A percentile compares a stretch with the other conserved stretches of the same genome.
Conservation (phyloP, 1,140 invertebrate genomes). For the Pseudomyrmex dendroicus region DNA sequence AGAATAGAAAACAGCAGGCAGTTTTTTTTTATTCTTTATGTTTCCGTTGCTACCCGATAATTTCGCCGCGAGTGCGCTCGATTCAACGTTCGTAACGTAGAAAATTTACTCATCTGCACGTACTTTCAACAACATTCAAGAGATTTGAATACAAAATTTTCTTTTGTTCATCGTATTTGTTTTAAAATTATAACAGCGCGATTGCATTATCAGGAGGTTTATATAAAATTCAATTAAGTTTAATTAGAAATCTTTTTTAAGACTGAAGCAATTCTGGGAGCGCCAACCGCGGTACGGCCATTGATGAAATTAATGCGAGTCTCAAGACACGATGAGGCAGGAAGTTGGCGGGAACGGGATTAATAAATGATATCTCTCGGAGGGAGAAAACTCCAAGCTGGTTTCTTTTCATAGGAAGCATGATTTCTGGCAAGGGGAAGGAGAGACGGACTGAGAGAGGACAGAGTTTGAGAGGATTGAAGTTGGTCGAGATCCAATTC, state of each 20-base stretch:
- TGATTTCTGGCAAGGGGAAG: conserved; percentile 62
- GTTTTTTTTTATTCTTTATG: conserved; percentile 35
- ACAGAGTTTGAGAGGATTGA: conserved; percentile 63
- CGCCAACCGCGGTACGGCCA: background rate
- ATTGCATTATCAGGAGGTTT: background rate
- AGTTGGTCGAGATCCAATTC: conserved; percentile 71
- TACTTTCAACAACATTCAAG: background rate
- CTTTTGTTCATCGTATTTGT: background rate
- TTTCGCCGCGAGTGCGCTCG: background rate
- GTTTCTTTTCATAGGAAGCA: conserved; percentile 68
- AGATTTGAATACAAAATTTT: conserved; percentile 2
- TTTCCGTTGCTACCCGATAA: background rate
- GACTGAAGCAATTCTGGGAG: background rate
- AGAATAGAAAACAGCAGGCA: conserved; percentile 41
- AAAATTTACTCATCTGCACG: background rate
- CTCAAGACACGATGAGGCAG: background rate
- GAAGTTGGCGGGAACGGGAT: conserved; percentile 64
- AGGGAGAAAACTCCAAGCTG: conserved; percentile 25
- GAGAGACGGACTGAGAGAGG: background rate
- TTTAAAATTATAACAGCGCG: background rate
- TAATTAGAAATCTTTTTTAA: conserved; percentile 35
- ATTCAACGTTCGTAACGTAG: background rate
- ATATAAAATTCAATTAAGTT: conserved; percentile 11
- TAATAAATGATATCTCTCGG: conserved; percentile 75
- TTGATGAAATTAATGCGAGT: conserved; percentile 45